Conservation (phyloP, 2,888 invertebrate species). For the Nemurella pictetii region DNA sequence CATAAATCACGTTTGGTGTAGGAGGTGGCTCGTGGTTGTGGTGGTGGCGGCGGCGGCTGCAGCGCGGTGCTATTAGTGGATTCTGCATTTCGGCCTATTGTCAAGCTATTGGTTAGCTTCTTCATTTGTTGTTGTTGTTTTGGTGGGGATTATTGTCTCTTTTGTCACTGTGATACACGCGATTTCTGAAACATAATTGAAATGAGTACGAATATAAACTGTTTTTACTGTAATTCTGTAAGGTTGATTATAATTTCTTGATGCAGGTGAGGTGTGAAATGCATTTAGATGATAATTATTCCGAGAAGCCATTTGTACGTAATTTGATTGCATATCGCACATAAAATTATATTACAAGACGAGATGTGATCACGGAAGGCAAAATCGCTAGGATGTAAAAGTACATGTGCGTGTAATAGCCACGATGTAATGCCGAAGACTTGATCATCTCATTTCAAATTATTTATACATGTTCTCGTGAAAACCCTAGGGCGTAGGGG, state of each 20-base stretch:
- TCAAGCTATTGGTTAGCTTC: background rate
- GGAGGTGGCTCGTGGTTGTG: background rate
- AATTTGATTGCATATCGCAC: background rate
- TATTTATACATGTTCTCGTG: too few species aligned
- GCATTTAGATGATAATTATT: background rate
- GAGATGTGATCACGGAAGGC: background rate
- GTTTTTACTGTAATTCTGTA: background rate
- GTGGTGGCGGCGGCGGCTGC: too few species aligned
- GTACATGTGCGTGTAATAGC: background rate
- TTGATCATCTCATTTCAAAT: too few species aligned
- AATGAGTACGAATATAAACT: background rate
- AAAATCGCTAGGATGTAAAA: background rate
- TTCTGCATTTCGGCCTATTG: background rate
- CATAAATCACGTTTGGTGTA: background rate
- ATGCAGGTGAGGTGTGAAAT: background rate
- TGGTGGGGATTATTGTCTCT: background rate
- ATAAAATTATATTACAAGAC: background rate
- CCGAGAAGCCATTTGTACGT: background rate
- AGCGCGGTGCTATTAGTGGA: background rate
- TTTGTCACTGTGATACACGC: background rate
- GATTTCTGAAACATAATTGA: background rate
- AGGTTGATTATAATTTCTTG: background rate
- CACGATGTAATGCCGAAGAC: background rate
- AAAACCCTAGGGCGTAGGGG: too few species aligned
- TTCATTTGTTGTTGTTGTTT: too few species aligned